Conservation (phyloP, 2,113 vertebrate species). For the Tringa solitaria region DNA sequence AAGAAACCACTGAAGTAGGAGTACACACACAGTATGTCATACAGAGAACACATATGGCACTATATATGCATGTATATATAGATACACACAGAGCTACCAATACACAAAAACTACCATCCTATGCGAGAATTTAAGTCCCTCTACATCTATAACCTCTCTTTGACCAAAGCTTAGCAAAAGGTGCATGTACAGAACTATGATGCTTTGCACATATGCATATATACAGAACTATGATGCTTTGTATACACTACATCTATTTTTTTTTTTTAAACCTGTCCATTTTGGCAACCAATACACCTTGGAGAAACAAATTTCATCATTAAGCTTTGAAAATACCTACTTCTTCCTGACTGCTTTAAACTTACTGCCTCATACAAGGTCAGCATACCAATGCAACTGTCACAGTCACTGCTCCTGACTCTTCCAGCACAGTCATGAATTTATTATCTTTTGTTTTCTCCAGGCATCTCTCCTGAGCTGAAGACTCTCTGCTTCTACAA, state of each 20-base stretch:
- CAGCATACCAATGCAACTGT: neutral
- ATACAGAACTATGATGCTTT: neutral
- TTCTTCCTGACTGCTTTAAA: neutral
- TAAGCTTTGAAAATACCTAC: neutral
- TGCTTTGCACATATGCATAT: neutral
- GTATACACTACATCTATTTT: neutral
- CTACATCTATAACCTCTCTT: neutral
- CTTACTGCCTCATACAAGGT: neutral
- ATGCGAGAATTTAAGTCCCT: neutral
- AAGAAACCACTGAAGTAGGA: neutral
- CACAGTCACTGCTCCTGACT: neutral
- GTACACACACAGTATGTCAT: fast-evolving
- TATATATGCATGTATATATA: neutral
- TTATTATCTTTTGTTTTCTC: neutral
- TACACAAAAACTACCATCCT: neutral
- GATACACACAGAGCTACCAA: neutral
- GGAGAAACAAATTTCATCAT: neutral
- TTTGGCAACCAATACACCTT: neutral
- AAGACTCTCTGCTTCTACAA: neutral
- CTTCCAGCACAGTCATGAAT: neutral
- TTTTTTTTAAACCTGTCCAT: neutral
- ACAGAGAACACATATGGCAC: neutral
- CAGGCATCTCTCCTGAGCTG: neutral
- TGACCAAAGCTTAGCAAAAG: neutral
- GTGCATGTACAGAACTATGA: neutral